These are phyloP conservation scores for Phaedon cochleariae DNA, from an alignment of 2,888 invertebrate species.

Conservation along the genomic window DNA sequence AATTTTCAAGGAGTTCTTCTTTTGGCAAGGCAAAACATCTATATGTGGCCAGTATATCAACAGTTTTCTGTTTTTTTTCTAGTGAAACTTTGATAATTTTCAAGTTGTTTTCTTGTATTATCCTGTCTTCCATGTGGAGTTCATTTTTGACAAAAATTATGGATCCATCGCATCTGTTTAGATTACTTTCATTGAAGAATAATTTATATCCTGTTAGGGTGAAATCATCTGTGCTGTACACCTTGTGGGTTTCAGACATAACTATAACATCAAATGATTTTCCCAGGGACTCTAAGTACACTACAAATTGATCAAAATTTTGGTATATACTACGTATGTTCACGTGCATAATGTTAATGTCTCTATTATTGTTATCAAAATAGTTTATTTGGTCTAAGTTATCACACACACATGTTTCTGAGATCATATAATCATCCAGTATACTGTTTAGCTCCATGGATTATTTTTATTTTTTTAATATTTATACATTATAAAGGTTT, in stretches of 20 bases:
- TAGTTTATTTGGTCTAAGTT: constrained; percentile 4
- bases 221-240: not conserved
- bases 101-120: constrained; percentile 10
- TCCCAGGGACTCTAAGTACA: constrained; percentile 5
- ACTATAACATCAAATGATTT: constrained; percentile 22
- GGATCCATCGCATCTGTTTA: too few species aligned
- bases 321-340: constrained; percentile 15
- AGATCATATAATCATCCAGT: constrained; percentile 8
- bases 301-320: constrained; percentile 17
- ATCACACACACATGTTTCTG: constrained; percentile 16
- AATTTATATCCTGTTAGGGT: too few species aligned
- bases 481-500: too few species aligned
- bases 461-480: not conserved
- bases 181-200: too few species aligned
- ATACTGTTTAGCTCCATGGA: constrained; percentile 4
- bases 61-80: constrained; percentile 9
- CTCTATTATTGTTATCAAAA: constrained; percentile 6
- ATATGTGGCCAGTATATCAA: constrained; percentile 21
- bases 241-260: constrained; percentile 18
- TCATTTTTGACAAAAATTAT: too few species aligned
- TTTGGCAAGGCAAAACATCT: constrained; percentile 12
- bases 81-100: constrained; percentile 13
- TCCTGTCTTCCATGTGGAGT: not conserved
- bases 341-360: constrained; percentile 12
- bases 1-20: constrained; percentile 19